Evolutionary conservation across 2,797 vertebrate genomes (phyloP).

Genomic region (Lophius americanus): DNA sequence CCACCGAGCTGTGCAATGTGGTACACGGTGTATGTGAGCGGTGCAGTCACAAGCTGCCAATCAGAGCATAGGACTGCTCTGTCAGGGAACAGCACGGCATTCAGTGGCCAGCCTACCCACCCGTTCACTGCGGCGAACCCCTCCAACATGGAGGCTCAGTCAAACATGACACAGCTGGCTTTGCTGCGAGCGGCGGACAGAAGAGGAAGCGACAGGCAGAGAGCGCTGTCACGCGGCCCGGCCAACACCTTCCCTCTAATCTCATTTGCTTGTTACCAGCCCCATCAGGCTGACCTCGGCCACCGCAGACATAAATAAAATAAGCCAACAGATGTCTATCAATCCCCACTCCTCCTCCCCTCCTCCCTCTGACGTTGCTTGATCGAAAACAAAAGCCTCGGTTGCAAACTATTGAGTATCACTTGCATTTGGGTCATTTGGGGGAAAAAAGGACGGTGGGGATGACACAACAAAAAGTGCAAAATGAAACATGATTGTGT

Average conservation of each 20-base stretch:
- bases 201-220: constrained; percentile 13
- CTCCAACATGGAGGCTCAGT: constrained; percentile 45
- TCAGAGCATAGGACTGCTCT: constrained; percentile 77
- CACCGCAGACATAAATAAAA: constrained; percentile 65
- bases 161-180: constrained; percentile 47
- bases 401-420: constrained; percentile 3
- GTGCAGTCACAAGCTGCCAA: constrained; percentile 82
- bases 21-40: constrained; percentile 53
- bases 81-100: constrained; percentile 78
- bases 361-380: constrained; percentile 42
- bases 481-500: constrained; percentile 58
- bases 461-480: constrained; percentile 17
- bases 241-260: constrained; percentile 80
- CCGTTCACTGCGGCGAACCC: constrained; percentile 38
- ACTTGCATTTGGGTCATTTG: constrained; percentile 20
- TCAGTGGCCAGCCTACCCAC: constrained; percentile 58
- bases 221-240: constrained; percentile 63
- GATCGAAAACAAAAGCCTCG: constrained; percentile 45
- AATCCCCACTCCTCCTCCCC: constrained; percentile 13
- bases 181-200: constrained; percentile 32
- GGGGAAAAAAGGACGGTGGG: constrained; percentile 25
- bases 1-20: constrained; percentile 66
- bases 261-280: constrained; percentile 77
- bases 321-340: constrained; percentile 78
- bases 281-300: constrained; percentile 71